Percentiles rank a stretch among this genome's conserved stretches.
Conservation (phyloP, 2,113 vertebrate genomes). For the Hyla sarda region DNA sequence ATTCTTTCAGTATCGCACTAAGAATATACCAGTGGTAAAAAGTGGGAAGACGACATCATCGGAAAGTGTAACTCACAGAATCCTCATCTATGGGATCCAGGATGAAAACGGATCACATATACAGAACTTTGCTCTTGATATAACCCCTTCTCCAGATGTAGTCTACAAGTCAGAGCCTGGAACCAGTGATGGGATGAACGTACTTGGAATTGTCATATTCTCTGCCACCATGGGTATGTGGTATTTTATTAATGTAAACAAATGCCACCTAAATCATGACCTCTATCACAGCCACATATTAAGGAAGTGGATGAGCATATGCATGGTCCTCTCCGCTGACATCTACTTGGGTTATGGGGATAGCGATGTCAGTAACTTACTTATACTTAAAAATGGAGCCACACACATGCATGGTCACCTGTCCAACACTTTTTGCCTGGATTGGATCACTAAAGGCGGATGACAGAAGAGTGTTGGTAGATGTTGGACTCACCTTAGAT, state of each 20-base stretch:
- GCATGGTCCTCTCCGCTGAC: no score
- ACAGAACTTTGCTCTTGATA: conserved; percentile 92
- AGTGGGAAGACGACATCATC: conserved; percentile 72
- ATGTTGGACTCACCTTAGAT: no score
- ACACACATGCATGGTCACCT: no score
- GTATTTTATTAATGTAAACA: neutral
- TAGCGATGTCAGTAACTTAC: no score
- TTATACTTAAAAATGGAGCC: no score
- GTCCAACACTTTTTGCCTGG: no score
- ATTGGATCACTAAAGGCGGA: no score
- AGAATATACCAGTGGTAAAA: conserved; percentile 83
- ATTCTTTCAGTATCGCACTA: conserved; percentile 88
- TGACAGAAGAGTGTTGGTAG: no score
- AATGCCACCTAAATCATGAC: no score
- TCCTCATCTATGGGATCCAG: conserved; percentile 89
- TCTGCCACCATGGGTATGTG: conserved; percentile 95
- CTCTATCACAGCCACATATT: no score
- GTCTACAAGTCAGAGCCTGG: conserved; percentile 90
- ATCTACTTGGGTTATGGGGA: no score
- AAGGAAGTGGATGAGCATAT: no score
- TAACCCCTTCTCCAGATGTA: conserved; percentile 91
- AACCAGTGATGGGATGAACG: conserved; percentile 96
- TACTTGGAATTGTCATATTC: conserved; percentile 97
- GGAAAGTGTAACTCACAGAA: conserved; percentile 78
- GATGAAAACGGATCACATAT: conserved; percentile 88